Evolutionary conservation across 2,888 invertebrate genomes (phyloP).

Genomic region (Cosmorhoe ocellata): DNA sequence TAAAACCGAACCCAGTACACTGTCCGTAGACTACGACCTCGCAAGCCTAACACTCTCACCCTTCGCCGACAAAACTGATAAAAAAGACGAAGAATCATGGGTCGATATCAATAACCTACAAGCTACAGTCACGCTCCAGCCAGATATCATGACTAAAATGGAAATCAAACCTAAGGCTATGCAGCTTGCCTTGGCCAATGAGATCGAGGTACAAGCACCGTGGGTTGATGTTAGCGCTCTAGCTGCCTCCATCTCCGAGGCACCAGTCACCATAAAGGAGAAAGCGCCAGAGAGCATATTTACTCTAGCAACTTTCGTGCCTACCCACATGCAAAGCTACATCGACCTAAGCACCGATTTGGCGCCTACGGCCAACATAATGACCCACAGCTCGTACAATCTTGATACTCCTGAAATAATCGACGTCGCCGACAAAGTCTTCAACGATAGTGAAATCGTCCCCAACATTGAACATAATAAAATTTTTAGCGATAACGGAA

Average conservation of each 20-base stretch:
- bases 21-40: conserved; percentile 64
- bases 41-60: conserved; percentile 57
- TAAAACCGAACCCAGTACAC: conserved; percentile 48
- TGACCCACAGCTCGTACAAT: conserved; percentile 62
- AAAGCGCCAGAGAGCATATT: conserved; percentile 80
- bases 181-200: conserved; percentile 88
- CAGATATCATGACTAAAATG: conserved; percentile 43
- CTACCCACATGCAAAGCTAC: conserved; percentile 86
- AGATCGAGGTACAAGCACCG: conserved; percentile 88
- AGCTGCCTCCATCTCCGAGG: conserved; percentile 84
- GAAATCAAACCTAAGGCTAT: conserved; percentile 80
- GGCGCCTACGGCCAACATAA: conserved; percentile 63
- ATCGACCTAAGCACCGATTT: conserved; percentile 67
- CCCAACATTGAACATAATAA: conserved; percentile 56
- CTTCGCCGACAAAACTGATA: conserved; percentile 55
- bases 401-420: conserved; percentile 67
- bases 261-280: conserved; percentile 84
- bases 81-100: conserved; percentile 56
- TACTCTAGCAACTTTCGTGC: conserved; percentile 81
- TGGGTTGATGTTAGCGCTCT: conserved; percentile 89
- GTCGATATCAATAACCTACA: conserved; percentile 54
- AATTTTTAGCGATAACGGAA: conserved; percentile 36
- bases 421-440: conserved; percentile 69
- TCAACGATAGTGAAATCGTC: conserved; percentile 72
- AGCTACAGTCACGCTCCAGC: conserved; percentile 39